These are phyloP conservation scores for Anguilla marmorata DNA, from an alignment of 2,797 vertebrate genomes.

Conservation along the genomic window DNA sequence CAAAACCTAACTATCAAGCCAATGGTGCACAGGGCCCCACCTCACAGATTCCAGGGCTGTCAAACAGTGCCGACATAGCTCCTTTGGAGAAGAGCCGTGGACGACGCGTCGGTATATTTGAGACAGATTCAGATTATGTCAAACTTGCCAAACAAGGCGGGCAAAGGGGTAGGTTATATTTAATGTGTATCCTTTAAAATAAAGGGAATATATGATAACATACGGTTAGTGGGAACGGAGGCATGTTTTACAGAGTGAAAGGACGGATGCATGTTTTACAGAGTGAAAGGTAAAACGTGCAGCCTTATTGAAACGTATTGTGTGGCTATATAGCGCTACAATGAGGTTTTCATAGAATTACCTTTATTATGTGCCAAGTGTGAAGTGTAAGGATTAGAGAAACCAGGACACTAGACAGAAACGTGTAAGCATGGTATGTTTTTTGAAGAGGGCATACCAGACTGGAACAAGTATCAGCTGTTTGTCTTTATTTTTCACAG, in stretches of 20 bases:
- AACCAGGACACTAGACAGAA: background rate
- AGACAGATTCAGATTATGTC: constrained; percentile 68
- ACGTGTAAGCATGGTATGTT: background rate
- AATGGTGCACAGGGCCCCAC: constrained; percentile 47
- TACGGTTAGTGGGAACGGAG: background rate
- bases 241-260: background rate
- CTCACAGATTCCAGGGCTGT: constrained; percentile 73
- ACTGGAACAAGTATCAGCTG: background rate
- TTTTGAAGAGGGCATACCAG: background rate
- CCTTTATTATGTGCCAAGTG: background rate
- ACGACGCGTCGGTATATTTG: constrained; percentile 56
- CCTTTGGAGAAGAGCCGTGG: constrained; percentile 56
- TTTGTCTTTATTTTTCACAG: constrained; percentile 46
- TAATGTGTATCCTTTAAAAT: background rate
- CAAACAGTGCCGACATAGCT: constrained; percentile 35
- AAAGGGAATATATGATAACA: background rate
- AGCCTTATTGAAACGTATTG: background rate
- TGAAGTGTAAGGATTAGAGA: background rate
- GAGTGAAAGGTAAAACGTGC: background rate
- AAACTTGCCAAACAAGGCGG: constrained; percentile 76
- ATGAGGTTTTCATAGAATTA: no score
- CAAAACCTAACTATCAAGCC: constrained; percentile 36
- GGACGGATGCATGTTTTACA: background rate
- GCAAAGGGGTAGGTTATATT: constrained; percentile 61
- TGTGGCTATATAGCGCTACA: background rate